phyloP scores from a whole-genome alignment of 2,797 vertebrate genomes.

The Bucorvus abyssinicus region DNA sequence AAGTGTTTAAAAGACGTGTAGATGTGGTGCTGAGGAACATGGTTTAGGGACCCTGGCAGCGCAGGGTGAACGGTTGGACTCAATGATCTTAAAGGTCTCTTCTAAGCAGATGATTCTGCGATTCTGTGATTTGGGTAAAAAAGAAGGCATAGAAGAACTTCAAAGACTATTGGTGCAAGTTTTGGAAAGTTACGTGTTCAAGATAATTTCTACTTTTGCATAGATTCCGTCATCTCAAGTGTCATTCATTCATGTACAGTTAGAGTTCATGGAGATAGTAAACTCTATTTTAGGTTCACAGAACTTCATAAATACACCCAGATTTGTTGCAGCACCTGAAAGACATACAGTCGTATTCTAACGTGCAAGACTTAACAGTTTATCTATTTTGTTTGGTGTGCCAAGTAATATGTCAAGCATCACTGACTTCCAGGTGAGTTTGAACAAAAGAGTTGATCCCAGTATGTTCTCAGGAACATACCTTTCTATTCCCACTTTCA shows the following conservation, averaged over 20 bases:
- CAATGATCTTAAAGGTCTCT: too few relatives aligned
- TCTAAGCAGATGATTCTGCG: not conserved
- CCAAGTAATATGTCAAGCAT: not conserved
- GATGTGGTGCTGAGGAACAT: too few relatives aligned
- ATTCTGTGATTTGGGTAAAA: not conserved
- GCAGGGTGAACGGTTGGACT: too few relatives aligned
- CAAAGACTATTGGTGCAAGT: not conserved
- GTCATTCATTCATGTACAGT: not conserved
- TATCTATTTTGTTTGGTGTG: not conserved
- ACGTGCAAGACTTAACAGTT: not conserved
- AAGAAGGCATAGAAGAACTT: not conserved
- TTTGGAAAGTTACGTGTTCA: not conserved
- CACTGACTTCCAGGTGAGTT: not conserved
- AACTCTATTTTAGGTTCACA: conserved; percentile 8
- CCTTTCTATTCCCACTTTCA: not conserved
- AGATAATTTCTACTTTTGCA: not conserved
- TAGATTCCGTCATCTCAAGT: not conserved
- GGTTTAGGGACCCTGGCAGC: too few relatives aligned
- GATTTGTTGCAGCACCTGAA: not conserved
- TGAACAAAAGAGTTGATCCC: not conserved
- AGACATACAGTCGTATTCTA: not conserved
- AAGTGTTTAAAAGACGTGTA: too few relatives aligned
- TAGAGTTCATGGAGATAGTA: not conserved
- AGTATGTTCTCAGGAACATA: not conserved
- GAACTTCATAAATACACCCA: not conserved